Base-by-base conservation (phyloP, 2,797 vertebrate genomes). In the Eospalax fontanierii region DNA sequence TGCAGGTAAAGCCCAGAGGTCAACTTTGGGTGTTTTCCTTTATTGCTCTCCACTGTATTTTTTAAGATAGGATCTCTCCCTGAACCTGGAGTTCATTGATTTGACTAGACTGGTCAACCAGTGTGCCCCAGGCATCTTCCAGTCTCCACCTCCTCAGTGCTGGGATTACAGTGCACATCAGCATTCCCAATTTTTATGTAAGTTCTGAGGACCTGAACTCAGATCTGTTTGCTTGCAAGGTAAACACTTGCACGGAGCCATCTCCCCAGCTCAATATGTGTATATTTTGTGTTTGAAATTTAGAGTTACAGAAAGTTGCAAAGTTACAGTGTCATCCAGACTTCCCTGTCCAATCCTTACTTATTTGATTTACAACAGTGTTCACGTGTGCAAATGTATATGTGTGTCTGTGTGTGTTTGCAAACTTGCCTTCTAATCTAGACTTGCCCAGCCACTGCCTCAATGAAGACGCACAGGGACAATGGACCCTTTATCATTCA, bases 361-460 rank as follows among this genome's bases (percentile, higher is more conserved):
- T 54, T 54, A 12, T 54, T 54, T 54, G 50, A 54, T 54, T 54
- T 54, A 7, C 8, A 54, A 54, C 50, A 54, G 15, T 57, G 33
- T 15, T 2, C 15, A 24, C 15, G 38, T 4, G 14, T 21, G 24
- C 7, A 18, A 1, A 15, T 0, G 21, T 3, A 2, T 35, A 33
- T 46, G 33, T 3, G 2, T 0, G 1, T 15, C 24, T 9, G 12
- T 26, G 26, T 33, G 65, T 33, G 2, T 26, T 4, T 28, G 24
- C 22, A 61, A 38, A 84, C 11, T 6, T 43, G 12, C 16, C 78
- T 61, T 1, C 0, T 54, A 5, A 35, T 1, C 26, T 7, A 35
- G 61, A 15, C 16, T 6, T n/a, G 15, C 35, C 57, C 38, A 43
- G 46, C 6, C 2, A 46, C 18, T 22, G 40, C 26, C 76, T 61